Evolutionary conservation across 2,113 vertebrate genomes (phyloP), one percentile per base, ranked within the genome.

Genomic region (Lepus americanus): DNA sequence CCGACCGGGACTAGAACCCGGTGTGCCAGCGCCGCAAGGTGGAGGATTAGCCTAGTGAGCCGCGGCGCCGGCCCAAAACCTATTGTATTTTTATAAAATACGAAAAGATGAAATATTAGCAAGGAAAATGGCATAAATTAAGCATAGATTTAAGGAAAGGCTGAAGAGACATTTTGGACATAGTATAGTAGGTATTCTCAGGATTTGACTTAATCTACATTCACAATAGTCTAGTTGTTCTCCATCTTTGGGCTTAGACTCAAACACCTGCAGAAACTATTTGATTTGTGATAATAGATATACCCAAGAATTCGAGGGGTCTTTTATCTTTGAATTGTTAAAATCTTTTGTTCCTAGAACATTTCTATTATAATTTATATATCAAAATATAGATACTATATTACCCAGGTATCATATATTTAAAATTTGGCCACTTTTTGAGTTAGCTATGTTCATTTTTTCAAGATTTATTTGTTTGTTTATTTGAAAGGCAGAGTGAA

Each of bases 261-360:
- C 20, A 88, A 70, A 9, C 39, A 93, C 33, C 17, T 76, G 85
- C 22, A 61, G 49, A 95, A 89, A 78, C 14, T 25, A 59, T 93
- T 73, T 85, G 3, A 8, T 82, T 86, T 91, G 23, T 81, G 53
- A 13, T 11, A 66, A 5, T 74, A 36, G 16, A 16, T 61, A 29
- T 66, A 44, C 1, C 33, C 13, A 29, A 12, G 44, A 36, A 67
- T 55, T 93, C 84, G 63, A 14, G 1, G 8, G 5, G 9, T 36
- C 10, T 80, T 84, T 80, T 66, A 76, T 91, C 16, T 83, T 92
- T 83, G 55, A 70, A 83, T 55, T 82, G 29, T 70, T 84, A 90
- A 63, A 3, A 63, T 8, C 19, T 73, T 69, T 80, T 63, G 44
- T 87, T 61, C 36, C 89, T 33, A n/a, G 90, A 77, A 39, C 25